These are phyloP conservation scores for Dasysyrphus tricinctus DNA, from an alignment of 2,888 invertebrate species.

Conservation along the genomic window DNA sequence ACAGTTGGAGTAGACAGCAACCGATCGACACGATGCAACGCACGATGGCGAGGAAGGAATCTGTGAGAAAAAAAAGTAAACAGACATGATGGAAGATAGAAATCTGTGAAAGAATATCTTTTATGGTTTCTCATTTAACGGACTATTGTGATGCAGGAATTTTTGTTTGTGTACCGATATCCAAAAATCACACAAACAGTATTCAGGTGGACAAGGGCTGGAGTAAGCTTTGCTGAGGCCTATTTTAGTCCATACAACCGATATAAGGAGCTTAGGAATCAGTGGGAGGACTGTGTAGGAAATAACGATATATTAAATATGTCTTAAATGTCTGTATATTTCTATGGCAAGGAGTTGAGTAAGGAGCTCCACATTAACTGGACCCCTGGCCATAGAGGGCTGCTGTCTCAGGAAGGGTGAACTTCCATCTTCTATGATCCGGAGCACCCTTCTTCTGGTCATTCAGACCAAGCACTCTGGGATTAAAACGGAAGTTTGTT, in stretches of 20 bases:
- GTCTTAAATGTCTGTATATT: no score
- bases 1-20: slow-evolving; percentile 10
- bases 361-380: no score
- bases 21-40: slow-evolving; percentile 12
- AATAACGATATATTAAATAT: no score
- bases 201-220: slow-evolving; percentile 31
- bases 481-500: no score
- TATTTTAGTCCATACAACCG: not conserved
- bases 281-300: no score
- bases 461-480: no score
- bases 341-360: no score
- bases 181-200: slow-evolving; percentile 57
- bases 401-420: no score
- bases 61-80: slow-evolving; percentile 48
- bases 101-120: slow-evolving; percentile 51
- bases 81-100: slow-evolving; percentile 48
- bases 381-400: no score
- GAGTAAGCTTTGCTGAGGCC: not conserved
- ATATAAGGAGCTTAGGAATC: no score
- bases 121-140: slow-evolving; percentile 72
- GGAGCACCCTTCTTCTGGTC: no score
- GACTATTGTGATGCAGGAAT: slow-evolving; percentile 58
- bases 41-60: slow-evolving; percentile 4
- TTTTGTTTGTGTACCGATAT: slow-evolving; percentile 3
- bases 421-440: no score